Conservation (phyloP, 2,113 vertebrate species). For the Myiozetetes cayanensis region DNA sequence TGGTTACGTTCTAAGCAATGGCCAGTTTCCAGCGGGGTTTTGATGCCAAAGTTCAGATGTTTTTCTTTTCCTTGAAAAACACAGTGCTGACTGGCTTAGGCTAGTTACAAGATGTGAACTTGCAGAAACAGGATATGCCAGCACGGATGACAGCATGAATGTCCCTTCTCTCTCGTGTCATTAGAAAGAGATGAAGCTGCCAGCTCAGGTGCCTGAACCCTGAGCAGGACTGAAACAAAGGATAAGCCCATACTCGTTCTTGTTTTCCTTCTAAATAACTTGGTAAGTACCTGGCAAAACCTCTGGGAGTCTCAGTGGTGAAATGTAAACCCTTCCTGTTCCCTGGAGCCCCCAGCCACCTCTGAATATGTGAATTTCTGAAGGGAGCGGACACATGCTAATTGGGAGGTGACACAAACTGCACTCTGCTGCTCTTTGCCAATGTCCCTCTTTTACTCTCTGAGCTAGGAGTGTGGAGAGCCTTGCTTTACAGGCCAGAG, state of each 20-base stretch:
- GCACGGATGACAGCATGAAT: slow-evolving; percentile 16
- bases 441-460: background rate
- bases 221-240: slow-evolving; percentile 38
- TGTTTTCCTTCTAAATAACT: slow-evolving; percentile 57
- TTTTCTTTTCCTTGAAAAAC: slow-evolving; percentile 15
- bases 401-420: background rate
- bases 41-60: slow-evolving; percentile 29
- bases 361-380: background rate
- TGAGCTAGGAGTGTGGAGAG: rapidly evolving
- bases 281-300: slow-evolving; percentile 43
- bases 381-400: background rate
- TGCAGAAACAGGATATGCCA: slow-evolving; percentile 55
- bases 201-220: slow-evolving; percentile 39
- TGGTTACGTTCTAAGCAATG: background rate
- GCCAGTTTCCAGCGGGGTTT: background rate
- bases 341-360: background rate
- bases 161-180: slow-evolving; percentile 4
- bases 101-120: slow-evolving; percentile 7
- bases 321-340: slow-evolving; percentile 44
- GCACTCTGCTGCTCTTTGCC: background rate
- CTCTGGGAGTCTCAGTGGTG: slow-evolving; percentile 6
- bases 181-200: slow-evolving; percentile 46
- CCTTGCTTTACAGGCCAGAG: background rate
- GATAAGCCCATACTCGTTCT: background rate
- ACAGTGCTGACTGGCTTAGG: background rate